Evolutionary conservation across 2,888 invertebrate genomes (phyloP).

Genomic region (Agelastica alni): DNA sequence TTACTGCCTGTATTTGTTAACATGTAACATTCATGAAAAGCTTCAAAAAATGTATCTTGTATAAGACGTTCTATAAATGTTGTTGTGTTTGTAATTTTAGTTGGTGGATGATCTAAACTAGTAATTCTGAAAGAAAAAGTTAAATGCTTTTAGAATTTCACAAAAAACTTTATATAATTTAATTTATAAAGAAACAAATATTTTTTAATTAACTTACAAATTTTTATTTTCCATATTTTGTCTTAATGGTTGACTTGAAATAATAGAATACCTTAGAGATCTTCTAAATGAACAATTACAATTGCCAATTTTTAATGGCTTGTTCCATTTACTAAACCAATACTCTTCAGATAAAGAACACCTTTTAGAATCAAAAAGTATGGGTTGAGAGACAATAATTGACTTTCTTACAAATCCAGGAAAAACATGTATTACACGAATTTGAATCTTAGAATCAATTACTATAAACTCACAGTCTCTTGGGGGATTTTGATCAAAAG

Average conservation of each 20-base stretch:
- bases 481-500: conserved; percentile 48
- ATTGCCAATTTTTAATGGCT: conserved; percentile 52
- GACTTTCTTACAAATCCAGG: conserved; percentile 43
- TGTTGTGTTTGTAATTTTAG: conserved; percentile 48
- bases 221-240: conserved; percentile 28
- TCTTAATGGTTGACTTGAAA: conserved; percentile 40
- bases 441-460: conserved; percentile 48
- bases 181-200: no score
- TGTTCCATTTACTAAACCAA: conserved; percentile 58
- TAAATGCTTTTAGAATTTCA: no score
- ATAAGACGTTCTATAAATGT: conserved; percentile 53
- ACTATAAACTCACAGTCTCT: conserved; percentile 51
- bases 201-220: no score
- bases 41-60: conserved; percentile 53
- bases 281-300: conserved; percentile 56
- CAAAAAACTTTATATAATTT: no score
- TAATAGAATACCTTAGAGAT: conserved; percentile 50
- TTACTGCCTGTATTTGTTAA: conserved; percentile 14
- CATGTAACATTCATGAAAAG: conserved; percentile 51
- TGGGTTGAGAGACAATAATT: conserved; percentile 31
- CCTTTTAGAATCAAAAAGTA: conserved; percentile 43
- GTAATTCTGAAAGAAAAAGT: conserved; percentile 34
- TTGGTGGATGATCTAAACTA: conserved; percentile 43
- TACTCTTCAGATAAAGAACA: conserved; percentile 56
- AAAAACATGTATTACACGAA: conserved; percentile 51